Evolutionary conservation across 1,140 invertebrate genomes (phyloP), one percentile per base, ranked within the genome.

Genomic region (Drosophila kikkawai): DNA sequence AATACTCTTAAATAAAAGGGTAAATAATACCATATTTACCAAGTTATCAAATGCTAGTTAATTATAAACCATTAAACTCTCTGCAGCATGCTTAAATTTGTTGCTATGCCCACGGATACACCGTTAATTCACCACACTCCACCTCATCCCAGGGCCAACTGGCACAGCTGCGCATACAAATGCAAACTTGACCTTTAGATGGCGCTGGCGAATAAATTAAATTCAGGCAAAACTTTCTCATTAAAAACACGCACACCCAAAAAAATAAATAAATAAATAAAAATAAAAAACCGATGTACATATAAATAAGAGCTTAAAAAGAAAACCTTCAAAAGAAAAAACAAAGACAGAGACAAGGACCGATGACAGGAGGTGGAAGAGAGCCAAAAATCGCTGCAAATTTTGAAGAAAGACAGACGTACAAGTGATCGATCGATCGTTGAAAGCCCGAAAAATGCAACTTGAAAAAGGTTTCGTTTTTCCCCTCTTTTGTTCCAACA

Each of bases 101-200:
- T 39, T 39, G 8, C 53, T n/a, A 22, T 1, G 19, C 13, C 19
- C 34, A 22, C 19, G 17, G 13, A 36, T 13, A 13, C 12, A n/a
- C 51, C 17, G 15, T 7, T 9, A 13, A 36, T 19, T 53, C 32
- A 53, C 50, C 50, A 17, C 36, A 56, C 36, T 32, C 8, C 57
- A 68, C 13, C 26, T 13, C 29, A 37, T 26, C 12, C 34, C 56
- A 37, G n/a, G 42, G 41, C 32, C 34, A 37, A 15, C 22, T 26
- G 32, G 22, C 39, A 17, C 55, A 44, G 71, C 41, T 48, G 55
- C 55, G 77, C 82, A 84, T 85, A 85, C 78, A 75, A 86, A 85
- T 85, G 68, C 78, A 70, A 85, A 79, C 82, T 86, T 86, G 79
- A 85, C 82, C 82, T 85, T 85, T 86, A 79, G 69, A 44, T 81